Percentiles rank a stretch among this genome's conserved stretches.
Conservation (phyloP, 2,888 invertebrate species). For the Achlya flavicornis region DNA sequence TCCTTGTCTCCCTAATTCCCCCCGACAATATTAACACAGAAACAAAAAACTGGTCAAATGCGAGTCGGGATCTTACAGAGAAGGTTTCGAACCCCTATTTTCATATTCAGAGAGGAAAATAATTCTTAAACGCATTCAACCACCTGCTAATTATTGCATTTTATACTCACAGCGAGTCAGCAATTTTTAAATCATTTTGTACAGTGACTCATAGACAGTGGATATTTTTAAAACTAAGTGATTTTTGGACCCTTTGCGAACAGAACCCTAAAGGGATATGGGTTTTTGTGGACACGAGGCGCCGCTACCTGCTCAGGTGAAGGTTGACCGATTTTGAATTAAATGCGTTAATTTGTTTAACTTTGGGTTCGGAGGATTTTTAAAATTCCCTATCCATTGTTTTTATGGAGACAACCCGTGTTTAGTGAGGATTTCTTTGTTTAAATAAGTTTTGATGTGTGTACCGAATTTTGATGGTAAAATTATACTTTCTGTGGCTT, state of each 20-base stretch:
- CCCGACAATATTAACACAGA: constrained; percentile 28
- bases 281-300: background rate
- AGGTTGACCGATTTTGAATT: constrained; percentile 39
- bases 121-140: too few species aligned
- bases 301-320: constrained; percentile 12
- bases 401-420: constrained; percentile 10
- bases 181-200: too few species aligned
- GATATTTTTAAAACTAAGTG: too few species aligned
- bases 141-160: too few species aligned
- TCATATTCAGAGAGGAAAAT: too few species aligned
- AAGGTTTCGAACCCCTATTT: background rate
- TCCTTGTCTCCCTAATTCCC: constrained; percentile 30
- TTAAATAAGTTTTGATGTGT: background rate
- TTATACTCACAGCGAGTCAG: too few species aligned
- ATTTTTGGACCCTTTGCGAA: background rate
- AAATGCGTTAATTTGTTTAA: constrained; percentile 50
- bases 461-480: background rate
- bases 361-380: constrained; percentile 30
- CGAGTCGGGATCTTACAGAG: background rate
- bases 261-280: constrained; percentile 4
- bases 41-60: constrained; percentile 18
- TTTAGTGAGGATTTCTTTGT: constrained; percentile 10
- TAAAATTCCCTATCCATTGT: constrained; percentile 16
- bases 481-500: background rate
- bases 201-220: too few species aligned